These are phyloP conservation scores for Druon quercuslanigerum DNA, from an alignment of 1,140 invertebrate genomes.

Conservation along the genomic window DNA sequence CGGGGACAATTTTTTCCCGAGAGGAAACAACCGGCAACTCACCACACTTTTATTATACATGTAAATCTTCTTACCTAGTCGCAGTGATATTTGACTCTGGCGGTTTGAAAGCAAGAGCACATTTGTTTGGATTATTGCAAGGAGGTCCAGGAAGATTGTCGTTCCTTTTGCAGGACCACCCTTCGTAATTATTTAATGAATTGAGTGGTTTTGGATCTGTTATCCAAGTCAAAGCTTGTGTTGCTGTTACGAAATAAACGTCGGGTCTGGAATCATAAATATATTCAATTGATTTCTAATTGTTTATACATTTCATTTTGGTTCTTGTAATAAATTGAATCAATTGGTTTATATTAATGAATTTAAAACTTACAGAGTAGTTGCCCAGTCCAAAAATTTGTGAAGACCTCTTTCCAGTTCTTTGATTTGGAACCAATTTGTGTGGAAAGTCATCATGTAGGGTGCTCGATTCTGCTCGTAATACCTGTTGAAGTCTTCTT, in stretches of 20 bases:
- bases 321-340: too few species aligned
- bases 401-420: conserved; percentile 88
- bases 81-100: conserved; percentile 85
- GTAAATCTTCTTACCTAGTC: conserved; percentile 76
- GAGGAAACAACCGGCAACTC: too few species aligned
- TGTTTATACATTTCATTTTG: not conserved
- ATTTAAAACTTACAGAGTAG: conserved; percentile 81
- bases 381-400: conserved; percentile 90
- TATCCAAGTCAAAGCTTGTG: conserved; percentile 93
- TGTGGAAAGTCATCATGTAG: conserved; percentile 96
- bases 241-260: conserved; percentile 93
- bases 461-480: conserved; percentile 92
- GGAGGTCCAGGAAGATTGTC: conserved; percentile 81
- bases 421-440: conserved; percentile 95
- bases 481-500: conserved; percentile 91
- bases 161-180: conserved; percentile 88
- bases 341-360: conserved; percentile 21
- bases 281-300: conserved; percentile 36
- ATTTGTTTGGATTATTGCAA: conserved; percentile 90
- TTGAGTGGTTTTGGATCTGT: conserved; percentile 87
- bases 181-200: conserved; percentile 83
- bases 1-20: too few species aligned
- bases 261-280: conserved; percentile 81
- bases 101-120: conserved; percentile 87
- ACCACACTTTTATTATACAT: conserved; percentile 2